Evolutionary conservation across 2,888 invertebrate species (phyloP), one percentile per base, ranked within the genome.

Genomic region (Hecatera dysodea): DNA sequence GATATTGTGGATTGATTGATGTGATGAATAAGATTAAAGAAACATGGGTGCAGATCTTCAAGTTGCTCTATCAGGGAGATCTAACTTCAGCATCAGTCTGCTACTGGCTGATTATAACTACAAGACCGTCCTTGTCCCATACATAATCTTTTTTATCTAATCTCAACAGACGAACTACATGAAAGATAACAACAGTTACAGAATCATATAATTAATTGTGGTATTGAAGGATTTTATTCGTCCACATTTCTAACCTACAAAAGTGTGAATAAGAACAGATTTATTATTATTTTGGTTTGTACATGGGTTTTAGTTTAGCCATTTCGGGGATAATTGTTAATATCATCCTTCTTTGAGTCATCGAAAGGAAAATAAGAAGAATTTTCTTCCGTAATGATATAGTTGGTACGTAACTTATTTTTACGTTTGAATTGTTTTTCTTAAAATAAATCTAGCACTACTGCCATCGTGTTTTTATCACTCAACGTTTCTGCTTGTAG

Each of bases 141-240:
- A 56, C 69, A 50, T 42, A 55, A 76, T 42, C 46, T 42, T 68
- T 64, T 67, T 50, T 76, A 69, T 72, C 72, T 72, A 56, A 72
- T 72, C 72, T 77, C 9, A 12, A 22, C 69, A 76, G 39, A 53
- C 67, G n/a, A 68, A 72, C 29, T 53, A 66, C 55, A 76, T 48
- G 42, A 48, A n/a, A 72, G 72, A 77, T 72, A 77, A 69, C 27
- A 74, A 52, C 39, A 42, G 53, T 55, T 33, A 55, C 19, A 68
- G 69, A 55, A 68, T 27, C 55, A 33, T 55, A 39, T 53, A 65
- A 53, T 46, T 53, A 46, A 7, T n/a, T 29, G 22, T 52, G 22
- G 67, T 36, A 75, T 44, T 64, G 2, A 44, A n/a, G 27, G 44
- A 74, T n/a, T n/a, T n/a, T n/a, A 63, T 36, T 27, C 4, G 24